Evolutionary conservation across 2,888 invertebrate species (phyloP).

Genomic region (Galerucella nymphaeae): DNA sequence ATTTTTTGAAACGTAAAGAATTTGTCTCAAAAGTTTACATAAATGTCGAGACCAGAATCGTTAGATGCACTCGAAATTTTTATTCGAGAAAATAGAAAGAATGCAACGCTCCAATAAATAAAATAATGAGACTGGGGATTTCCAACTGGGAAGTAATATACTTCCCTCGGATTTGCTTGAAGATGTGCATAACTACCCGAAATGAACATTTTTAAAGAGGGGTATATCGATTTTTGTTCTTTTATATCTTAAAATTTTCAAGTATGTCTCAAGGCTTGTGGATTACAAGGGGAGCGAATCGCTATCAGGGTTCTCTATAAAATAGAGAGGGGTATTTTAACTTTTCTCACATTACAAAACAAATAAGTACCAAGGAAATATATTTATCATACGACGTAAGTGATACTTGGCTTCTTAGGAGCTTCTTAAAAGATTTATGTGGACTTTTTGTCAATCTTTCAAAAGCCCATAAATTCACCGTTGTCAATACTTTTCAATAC

Average conservation of each 20-base stretch:
- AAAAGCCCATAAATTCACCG: no score
- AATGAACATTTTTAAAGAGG: constrained; percentile 23
- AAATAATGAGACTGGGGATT: constrained; percentile 43
- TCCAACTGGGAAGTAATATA: constrained; percentile 31
- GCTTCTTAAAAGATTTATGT: no score
- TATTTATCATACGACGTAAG: no score
- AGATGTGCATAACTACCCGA: constrained; percentile 37
- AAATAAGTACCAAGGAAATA: no score
- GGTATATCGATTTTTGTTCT: constrained; percentile 33
- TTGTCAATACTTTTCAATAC: no score
- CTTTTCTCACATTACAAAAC: no score
- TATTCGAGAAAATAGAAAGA: constrained; percentile 35
- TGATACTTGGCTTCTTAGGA: no score
- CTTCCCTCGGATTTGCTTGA: constrained; percentile 38
- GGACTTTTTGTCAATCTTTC: no score
- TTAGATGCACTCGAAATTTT: constrained; percentile 23
- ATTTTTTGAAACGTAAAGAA: background rate
- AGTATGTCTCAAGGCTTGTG: constrained; percentile 26
- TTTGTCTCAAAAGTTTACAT: constrained; percentile 8
- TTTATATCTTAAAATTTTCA: constrained; percentile 24
- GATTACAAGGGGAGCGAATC: background rate
- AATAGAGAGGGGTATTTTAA: background rate
- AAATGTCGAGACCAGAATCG: background rate
- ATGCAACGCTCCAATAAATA: constrained; percentile 41
- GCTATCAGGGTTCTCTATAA: constrained; percentile 8